A percentile compares a stretch with the other conserved stretches of the same genome.
These are phyloP conservation scores for Phacellophora camtschatica DNA, from an alignment of 30 jellyfish, hydroid and myxozoan species.

Conservation along the genomic window DNA sequence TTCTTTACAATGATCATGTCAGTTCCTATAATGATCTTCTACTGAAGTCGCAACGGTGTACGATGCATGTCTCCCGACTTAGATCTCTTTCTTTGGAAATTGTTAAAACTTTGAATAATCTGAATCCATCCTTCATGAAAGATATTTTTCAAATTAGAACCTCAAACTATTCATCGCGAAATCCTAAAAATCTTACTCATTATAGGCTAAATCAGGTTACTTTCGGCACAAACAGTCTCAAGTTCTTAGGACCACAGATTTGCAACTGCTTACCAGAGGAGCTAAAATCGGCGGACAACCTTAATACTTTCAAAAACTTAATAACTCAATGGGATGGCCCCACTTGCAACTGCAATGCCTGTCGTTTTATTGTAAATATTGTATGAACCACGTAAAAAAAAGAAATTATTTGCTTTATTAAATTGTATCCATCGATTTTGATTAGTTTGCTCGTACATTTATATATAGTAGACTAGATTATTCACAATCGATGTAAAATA, in stretches of 20 bases:
- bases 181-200: background rate
- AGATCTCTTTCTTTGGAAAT: too few relatives aligned
- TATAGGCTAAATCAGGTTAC: background rate
- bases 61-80: too few relatives aligned
- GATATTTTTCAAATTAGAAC: background rate
- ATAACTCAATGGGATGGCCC: too few relatives aligned
- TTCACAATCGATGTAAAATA: too few relatives aligned
- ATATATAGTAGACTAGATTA: too few relatives aligned
- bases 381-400: background rate
- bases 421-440: background rate
- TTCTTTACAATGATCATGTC: too few relatives aligned
- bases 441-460: too few relatives aligned
- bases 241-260: background rate
- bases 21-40: too few relatives aligned
- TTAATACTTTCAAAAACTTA: background rate
- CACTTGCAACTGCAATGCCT: too few relatives aligned
- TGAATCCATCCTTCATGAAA: too few relatives aligned
- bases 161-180: background rate
- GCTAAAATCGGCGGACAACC: background rate
- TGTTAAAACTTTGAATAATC: background rate
- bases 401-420: background rate
- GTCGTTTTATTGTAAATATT: background rate
- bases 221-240: background rate
- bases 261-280: background rate
- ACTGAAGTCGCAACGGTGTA: too few relatives aligned